Evolutionary conservation across 1,140 invertebrate genomes (phyloP), one percentile per base, ranked within the genome.

Genomic region (Pogonognathellus flavescens): DNA sequence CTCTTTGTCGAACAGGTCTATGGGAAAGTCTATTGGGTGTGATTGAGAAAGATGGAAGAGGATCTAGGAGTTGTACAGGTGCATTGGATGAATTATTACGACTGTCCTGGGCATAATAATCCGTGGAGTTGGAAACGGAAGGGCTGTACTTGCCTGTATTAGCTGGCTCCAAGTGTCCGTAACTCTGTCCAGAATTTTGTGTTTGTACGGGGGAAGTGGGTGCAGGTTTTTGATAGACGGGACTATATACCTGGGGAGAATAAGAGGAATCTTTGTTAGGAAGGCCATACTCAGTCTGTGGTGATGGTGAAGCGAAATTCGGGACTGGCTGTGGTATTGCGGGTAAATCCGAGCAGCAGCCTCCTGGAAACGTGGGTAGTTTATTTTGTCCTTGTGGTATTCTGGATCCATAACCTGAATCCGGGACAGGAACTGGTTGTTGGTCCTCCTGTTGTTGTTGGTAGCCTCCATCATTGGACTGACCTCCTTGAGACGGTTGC

Each of bases 51-150:
- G 80, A 59, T 25, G 53, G 50, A 20, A 59, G 18, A 81, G 80
- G 50, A 55, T 55, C 7, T 49, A 49, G 70, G 70, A 76, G n/a
- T 76, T 41, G 41, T 25, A 31, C 41, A 8, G 80, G 50, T 20
- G 22, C 31, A 55, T 57, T 81, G 80, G 80, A 81, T 53, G 84
- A 85, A 85, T 82, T 85, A 85, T 85, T 85, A 85, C 80, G 84
- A 81, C 84, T 81, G 84, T 85, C 84, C 31, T 53, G 50, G 59
- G 84, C 84, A 85, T 85, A 85, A 85, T 85, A 85, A 85, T 85
- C 59, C 84, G 84, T 80, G 76, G 72, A 81, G 72, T 31, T 80
- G 84, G 70, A 66, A 66, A 66, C 22, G 62, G 62, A 84, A 84
- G 55, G 83, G 66, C 66, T 80, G 84, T 80, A 85, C 72, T 85